A percentile compares a stretch with the other conserved stretches of the same genome.
Evolutionary conservation across 2,797 vertebrate species (phyloP).

Genomic region (Alexandromys oeconomus): DNA sequence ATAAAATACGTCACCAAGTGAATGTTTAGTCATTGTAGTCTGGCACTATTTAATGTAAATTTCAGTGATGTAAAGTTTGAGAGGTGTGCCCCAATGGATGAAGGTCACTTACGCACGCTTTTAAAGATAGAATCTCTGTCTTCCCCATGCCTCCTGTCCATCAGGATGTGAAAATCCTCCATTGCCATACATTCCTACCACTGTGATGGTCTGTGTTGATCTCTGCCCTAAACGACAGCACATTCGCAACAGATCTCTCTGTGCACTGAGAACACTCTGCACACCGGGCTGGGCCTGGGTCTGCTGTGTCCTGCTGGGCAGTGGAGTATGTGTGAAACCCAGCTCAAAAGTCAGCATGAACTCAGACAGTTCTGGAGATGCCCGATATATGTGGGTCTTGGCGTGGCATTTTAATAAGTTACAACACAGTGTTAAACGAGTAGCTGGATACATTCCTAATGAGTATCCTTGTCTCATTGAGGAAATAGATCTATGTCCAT

Average conservation of each 20-base stretch:
- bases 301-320: neutral
- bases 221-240: neutral
- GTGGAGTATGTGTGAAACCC: rapidly evolving
- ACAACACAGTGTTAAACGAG: too few relatives aligned
- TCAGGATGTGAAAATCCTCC: neutral
- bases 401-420: neutral
- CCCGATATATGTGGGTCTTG: neutral
- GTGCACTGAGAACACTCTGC: neutral
- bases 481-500: neutral
- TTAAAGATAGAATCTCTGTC: neutral
- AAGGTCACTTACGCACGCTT: neutral
- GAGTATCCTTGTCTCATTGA: neutral
- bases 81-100: neutral
- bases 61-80: neutral
- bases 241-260: neutral
- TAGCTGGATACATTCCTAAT: neutral
- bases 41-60: neutral
- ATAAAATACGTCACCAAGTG: neutral
- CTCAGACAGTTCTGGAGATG: neutral
- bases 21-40: neutral
- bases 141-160: neutral
- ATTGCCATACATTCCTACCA: neutral
- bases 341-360: neutral
- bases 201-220: neutral
- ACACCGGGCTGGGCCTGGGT: neutral